A percentile compares a stretch with the other conserved stretches of the same genome.
Evolutionary conservation across 2,113 vertebrate genomes (phyloP).

Genomic region (Microcebus tavaratra): DNA sequence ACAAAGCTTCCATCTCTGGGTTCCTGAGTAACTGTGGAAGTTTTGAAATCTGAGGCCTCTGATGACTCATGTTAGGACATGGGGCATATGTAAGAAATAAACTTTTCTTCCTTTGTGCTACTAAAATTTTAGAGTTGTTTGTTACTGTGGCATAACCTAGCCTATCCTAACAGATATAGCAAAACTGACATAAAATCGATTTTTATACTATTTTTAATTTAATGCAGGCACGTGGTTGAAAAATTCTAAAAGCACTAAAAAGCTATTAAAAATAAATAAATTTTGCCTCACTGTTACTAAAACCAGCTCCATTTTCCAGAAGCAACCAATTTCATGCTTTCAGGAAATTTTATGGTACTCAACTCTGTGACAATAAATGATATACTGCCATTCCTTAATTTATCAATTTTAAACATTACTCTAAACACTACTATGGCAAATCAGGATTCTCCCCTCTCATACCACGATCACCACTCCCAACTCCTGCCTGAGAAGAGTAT

Average conservation of each 20-base stretch:
- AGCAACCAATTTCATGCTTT: constrained; percentile 22
- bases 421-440: background rate
- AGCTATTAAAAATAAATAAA: background rate
- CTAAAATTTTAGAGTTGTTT: background rate
- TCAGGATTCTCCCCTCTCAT: background rate
- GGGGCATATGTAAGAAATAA: background rate
- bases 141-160: background rate
- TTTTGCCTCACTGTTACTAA: background rate
- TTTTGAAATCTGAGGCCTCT: background rate
- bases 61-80: background rate
- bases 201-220: background rate
- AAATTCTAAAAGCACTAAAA: background rate
- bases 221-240: background rate
- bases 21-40: background rate
- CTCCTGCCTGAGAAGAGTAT: background rate
- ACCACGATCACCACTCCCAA: background rate
- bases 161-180: background rate
- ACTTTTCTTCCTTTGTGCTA: background rate
- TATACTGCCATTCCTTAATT: background rate
- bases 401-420: background rate
- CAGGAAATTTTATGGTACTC: background rate
- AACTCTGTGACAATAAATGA: background rate
- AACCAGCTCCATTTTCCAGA: background rate
- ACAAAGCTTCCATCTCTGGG: background rate
- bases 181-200: background rate